Conservation (phyloP, 2,113 vertebrate species). For the Muntiacus reevesi region DNA sequence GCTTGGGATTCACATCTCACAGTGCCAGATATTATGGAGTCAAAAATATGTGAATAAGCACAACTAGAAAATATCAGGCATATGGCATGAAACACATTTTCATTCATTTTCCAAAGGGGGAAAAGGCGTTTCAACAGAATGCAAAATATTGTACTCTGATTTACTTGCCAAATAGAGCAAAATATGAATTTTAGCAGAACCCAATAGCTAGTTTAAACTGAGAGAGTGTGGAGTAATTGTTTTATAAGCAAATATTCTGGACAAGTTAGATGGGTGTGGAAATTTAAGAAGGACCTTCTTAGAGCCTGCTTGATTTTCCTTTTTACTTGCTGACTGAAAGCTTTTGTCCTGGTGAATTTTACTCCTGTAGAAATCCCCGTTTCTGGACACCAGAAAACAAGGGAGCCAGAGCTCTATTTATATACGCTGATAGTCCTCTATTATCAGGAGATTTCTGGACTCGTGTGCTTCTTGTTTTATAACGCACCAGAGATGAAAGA, state of each 20-base stretch:
- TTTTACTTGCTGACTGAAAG: not conserved
- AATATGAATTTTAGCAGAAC: slow-evolving; percentile 61
- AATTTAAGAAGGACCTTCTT: slow-evolving; percentile 16
- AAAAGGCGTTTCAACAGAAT: slow-evolving; percentile 64
- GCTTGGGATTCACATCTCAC: slow-evolving; percentile 17
- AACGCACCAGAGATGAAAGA: not conserved
- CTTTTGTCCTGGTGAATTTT: not conserved
- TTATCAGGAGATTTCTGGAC: not conserved
- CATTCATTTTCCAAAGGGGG: slow-evolving; percentile 57
- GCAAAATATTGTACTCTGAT: slow-evolving; percentile 71
- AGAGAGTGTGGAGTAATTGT: slow-evolving; percentile 14
- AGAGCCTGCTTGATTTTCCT: not conserved
- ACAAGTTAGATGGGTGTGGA: not conserved
- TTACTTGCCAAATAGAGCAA: slow-evolving; percentile 66
- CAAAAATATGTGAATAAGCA: slow-evolving; percentile 62
- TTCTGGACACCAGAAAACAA: not conserved
- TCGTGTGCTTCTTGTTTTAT: not conserved
- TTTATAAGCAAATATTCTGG: slow-evolving; percentile 39
- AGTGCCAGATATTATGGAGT: slow-evolving; percentile 54
- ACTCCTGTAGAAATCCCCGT: not conserved
- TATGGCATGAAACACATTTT: slow-evolving; percentile 75
- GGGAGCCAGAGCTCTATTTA: not conserved
- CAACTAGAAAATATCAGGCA: slow-evolving; percentile 68
- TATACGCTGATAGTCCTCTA: not conserved
- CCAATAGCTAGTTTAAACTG: slow-evolving; percentile 42